These are phyloP conservation scores for Macrocentrus cingulum DNA, from an alignment of 1,140 invertebrate species.

Conservation along the genomic window DNA sequence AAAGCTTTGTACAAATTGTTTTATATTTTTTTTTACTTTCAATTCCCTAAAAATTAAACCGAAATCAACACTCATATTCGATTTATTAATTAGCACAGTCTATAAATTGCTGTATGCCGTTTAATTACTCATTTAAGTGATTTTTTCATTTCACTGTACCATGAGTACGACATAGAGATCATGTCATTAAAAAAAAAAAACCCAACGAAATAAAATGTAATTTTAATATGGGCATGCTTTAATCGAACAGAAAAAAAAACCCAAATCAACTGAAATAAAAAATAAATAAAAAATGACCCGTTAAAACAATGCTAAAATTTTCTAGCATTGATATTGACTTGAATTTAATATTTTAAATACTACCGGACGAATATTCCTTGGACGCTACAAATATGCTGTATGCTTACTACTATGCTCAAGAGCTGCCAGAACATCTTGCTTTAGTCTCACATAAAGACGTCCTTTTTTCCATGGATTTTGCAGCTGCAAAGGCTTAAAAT, in stretches of 20 bases:
- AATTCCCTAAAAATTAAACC: slow-evolving; percentile 16
- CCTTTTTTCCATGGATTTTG: slow-evolving; percentile 96
- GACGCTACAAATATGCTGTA: slow-evolving; percentile 60
- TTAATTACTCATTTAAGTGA: not conserved
- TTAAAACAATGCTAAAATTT: not conserved
- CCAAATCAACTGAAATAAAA: too few relatives aligned
- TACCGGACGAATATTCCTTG: not conserved
- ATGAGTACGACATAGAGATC: too few relatives aligned
- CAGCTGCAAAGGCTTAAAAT: slow-evolving; percentile 87
- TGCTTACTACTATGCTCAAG: slow-evolving; percentile 81
- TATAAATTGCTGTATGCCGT: slow-evolving; percentile 10
- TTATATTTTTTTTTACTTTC: slow-evolving; percentile 15
- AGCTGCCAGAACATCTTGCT: slow-evolving; percentile 84
- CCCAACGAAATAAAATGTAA: too few relatives aligned
- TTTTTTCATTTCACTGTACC: not conserved
- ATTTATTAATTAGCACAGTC: slow-evolving; percentile 9
- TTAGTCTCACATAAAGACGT: slow-evolving; percentile 84
- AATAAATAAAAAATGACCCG: not conserved
- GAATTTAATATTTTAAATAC: not conserved
- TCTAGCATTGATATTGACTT: slow-evolving; percentile 1
- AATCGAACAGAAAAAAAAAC: not conserved
- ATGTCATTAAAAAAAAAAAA: not conserved
- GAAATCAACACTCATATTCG: slow-evolving; percentile 2
- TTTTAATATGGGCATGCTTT: not conserved
- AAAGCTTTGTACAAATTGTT: slow-evolving; percentile 5